Base-by-base conservation (phyloP, 2,888 invertebrate species). In the Synanthedon myopaeformis region DNA sequence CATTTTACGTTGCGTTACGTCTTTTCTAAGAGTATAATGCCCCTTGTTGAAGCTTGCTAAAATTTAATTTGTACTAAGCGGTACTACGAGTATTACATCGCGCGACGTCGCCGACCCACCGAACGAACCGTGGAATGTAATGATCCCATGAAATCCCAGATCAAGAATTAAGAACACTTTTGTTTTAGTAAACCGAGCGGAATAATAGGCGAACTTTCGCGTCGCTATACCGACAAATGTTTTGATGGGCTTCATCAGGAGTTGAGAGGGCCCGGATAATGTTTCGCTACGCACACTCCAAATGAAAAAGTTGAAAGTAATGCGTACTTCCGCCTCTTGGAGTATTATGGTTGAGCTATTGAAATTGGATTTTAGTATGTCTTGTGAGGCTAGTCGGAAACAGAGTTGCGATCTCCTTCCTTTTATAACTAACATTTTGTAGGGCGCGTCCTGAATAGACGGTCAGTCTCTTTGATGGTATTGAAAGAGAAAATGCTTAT, bases 401-500 rank as follows among this genome's bases (percentile, higher is more conserved):
- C 68, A 70, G 66, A 64, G 64, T 67, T 74, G 73, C 76, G 76
- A 81, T 78, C 74, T 74, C 71, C 75, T 77, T 78, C 74, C 72
- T 69, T 78, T 76, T 79, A 79, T 75, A 71, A 71, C 76, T 75
- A 74, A 79, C 80, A 78, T 74, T 78, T 80, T 78, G 78, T 77
- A 69, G 74, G 70, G 69, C 64, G 69, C 66, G 71, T 67, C 60
- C 61, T 82, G 82, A 83, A 83, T 82, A 79, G 82, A 70, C 76
- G 81, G 76, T 74, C 79, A 81, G 82, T 80, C 77, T 76, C 80
- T 84, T 80, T 82, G 82, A 83, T 78, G 75, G 79, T 78, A 81
- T 82, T 83, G 84, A 84, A 83, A 82, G 79, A 79, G 82, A 80
- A 82, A 84, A 83, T 81, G 79, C 81, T 82, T 84, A 84, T 83